Conservation (phyloP, 2,888 invertebrate genomes). For the Deroplatys truncata region DNA sequence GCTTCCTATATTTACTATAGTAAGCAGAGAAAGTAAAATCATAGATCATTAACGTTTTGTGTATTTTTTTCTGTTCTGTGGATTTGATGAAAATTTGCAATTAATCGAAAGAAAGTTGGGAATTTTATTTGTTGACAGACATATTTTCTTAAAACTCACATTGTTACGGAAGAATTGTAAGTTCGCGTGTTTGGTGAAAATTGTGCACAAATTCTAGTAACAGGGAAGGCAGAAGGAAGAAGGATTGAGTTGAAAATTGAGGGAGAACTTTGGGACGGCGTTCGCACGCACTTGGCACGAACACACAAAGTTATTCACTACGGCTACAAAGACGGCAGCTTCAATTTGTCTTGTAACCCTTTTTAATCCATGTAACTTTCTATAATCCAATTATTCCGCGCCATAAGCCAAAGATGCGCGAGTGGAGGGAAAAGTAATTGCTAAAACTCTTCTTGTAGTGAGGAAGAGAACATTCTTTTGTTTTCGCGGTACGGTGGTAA, state of each 20-base stretch:
- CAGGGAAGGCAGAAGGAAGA: background rate
- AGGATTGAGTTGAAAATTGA: background rate
- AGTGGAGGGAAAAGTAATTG: slow-evolving; percentile 3
- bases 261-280: background rate
- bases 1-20: too few species aligned
- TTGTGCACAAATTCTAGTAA: background rate
- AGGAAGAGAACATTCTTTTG: background rate
- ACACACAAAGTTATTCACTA: background rate
- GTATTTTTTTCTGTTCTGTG: too few species aligned
- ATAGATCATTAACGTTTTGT: too few species aligned
- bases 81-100: too few species aligned
- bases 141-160: too few species aligned
- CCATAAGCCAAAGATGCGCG: slow-evolving; percentile 4
- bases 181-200: too few species aligned
- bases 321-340: background rate
- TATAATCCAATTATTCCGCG: slow-evolving; percentile 14
- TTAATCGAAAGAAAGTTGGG: too few species aligned
- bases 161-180: too few species aligned
- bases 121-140: too few species aligned
- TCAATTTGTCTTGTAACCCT: slow-evolving; percentile 14
- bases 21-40: too few species aligned
- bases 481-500: background rate
- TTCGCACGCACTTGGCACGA: background rate
- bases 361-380: slow-evolving; percentile 16
- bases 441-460: background rate